Percentiles rank a stretch among this genome's conserved stretches.
These are phyloP conservation scores for Sebastiscus tertius DNA, from an alignment of 2,797 vertebrate genomes.

Conservation along the genomic window DNA sequence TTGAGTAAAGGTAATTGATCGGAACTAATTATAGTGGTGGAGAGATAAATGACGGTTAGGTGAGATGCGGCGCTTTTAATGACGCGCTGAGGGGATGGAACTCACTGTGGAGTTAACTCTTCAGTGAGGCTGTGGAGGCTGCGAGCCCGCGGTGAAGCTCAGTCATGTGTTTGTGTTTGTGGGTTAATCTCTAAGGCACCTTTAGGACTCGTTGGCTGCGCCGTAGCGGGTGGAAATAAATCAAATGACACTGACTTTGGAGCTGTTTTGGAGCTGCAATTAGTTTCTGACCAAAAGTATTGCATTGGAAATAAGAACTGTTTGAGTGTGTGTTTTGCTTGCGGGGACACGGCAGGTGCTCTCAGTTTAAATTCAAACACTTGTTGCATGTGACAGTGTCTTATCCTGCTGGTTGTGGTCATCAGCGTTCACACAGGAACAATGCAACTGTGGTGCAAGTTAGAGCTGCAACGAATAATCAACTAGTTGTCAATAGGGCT, in stretches of 20 bases:
- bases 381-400: neutral
- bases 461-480: no score
- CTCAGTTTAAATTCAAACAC: neutral
- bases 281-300: neutral
- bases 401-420: neutral
- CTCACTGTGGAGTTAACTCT: conserved; percentile 64
- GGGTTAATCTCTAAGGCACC: conserved; percentile 35
- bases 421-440: neutral
- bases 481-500: no score
- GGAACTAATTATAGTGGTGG: conserved; percentile 75
- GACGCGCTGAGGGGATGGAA: conserved; percentile 56
- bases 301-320: neutral
- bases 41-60: conserved; percentile 77
- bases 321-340: neutral
- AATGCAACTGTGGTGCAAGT: neutral
- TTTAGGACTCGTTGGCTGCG: conserved; percentile 3
- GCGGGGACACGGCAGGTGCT: neutral
- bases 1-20: conserved; percentile 79
- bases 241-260: neutral
- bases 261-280: neutral
- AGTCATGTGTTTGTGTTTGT: conserved; percentile 53
- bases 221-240: conserved; percentile 26
- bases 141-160: conserved; percentile 18
- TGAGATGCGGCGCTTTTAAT: conserved; percentile 71
- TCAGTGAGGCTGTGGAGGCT: conserved; percentile 20